Base-by-base conservation (phyloP, 1,140 invertebrate genomes). In the Drosophila aff. region DNA sequence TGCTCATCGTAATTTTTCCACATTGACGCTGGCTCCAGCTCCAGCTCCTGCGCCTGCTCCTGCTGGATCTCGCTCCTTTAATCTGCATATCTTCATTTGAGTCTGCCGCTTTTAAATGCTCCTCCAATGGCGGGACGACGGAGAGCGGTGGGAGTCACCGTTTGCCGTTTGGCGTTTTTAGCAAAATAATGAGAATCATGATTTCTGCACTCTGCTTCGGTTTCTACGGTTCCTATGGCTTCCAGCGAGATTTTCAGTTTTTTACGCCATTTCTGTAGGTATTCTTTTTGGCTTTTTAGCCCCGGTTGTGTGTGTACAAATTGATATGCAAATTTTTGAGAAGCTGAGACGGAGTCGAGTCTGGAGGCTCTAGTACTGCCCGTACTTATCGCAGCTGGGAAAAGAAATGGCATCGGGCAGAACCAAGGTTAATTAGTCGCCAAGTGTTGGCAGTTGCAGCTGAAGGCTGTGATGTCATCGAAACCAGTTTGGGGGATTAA, bases 11-110 rank as follows among this genome's bases (percentile, higher is more conserved):
- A 92, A 92, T 92, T 92, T 92, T 92, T 90, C 69, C 77, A 89
- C 87, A 91, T 86, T 87, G 87, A 91, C 83, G 87, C 87, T 86
- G 87, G 43, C 44, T 64, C 66, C 64, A 52, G 65, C 68, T 38
- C 36, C 36, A 2, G 65, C 68, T 59, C 36, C 40, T 23, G 72
- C 41, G 44, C 13, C 64, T 52, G 64, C 18, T 16, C 3, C 13
- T 38, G 18, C 77, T 79, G 76, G 85, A 90, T 90, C 85, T 90
- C 79, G 77, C 77, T 76, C 66, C 82, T 92, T 81, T 92, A 90
- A 92, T 92, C 90, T 92, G 90, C 90, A 92, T 92, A 92, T 92
- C 90, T 92, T 92, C 90, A 92, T 92, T 92, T 92, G 90, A 82
- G 68, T 76, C 75, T 69, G 82, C 82, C 79, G 79, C 81, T 66